Evolutionary conservation across 2,888 invertebrate genomes (phyloP).

Genomic region (Abrostola triplasia): DNA sequence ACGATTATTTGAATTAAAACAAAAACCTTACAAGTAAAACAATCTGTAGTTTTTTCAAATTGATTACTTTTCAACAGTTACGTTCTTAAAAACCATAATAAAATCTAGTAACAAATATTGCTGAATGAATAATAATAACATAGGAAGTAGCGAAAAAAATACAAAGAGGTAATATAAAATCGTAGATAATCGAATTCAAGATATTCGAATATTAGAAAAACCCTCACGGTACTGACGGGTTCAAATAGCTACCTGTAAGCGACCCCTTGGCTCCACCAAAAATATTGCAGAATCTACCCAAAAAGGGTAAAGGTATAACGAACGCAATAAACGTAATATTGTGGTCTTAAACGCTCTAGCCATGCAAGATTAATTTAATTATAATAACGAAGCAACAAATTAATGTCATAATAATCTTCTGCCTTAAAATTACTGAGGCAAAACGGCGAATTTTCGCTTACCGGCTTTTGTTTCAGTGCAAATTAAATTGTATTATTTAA

Average conservation of each 20-base stretch:
- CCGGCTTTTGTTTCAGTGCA: conserved; percentile 6
- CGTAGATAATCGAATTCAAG: no score
- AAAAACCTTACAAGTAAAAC: not conserved
- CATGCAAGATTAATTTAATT: conserved; percentile 37
- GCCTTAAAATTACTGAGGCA: conserved; percentile 8
- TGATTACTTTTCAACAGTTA: not conserved
- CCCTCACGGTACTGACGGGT: not conserved
- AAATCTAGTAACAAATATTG: no score
- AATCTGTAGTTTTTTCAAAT: not conserved
- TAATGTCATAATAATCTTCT: conserved; percentile 35
- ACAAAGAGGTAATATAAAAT: no score
- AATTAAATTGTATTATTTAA: conserved; percentile 11
- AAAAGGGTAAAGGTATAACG: conserved; percentile 11
- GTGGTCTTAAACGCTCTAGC: conserved; percentile 7
- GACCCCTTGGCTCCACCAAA: not conserved
- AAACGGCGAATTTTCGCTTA: conserved; percentile 2
- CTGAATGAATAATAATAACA: no score
- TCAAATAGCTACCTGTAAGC: not conserved
- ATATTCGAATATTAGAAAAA: not conserved
- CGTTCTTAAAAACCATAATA: no score
- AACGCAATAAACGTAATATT: conserved; percentile 31
- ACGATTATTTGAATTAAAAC: not conserved
- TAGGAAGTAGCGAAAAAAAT: no score
- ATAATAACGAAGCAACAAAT: conserved; percentile 15
- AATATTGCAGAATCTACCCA: conserved; percentile 7